Base-by-base conservation (phyloP, 1,140 invertebrate species). In the Halyomorpha halys region DNA sequence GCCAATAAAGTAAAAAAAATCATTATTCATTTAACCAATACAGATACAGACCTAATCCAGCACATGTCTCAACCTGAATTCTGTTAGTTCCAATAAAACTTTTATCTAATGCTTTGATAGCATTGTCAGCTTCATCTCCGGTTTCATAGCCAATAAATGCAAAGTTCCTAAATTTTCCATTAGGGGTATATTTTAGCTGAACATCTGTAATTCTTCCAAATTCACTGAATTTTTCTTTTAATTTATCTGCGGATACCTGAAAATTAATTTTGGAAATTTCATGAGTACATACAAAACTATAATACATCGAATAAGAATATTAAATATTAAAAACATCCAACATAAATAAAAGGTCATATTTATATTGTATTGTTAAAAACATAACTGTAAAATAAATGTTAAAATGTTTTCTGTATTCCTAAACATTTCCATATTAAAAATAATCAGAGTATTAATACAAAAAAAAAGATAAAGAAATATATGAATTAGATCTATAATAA, bases 101-200 rank as follows among this genome's bases (percentile, higher is more conserved):
- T 64, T 91, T 86, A 76, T 97, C 78, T 69, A 94, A 91, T 72
- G 86, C 85, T 30, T 86, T 76, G 45, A 85, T 78, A 4, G 94
- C 93, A 34, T 76, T 76, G 63, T 81, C 65, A 0, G 92, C 93
- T 73, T 93, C 83, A 65, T 87, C 81, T 70, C 88, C 86, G 59
- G 77, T 83, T 73, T 88, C 85, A 73, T 83, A 97, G 16, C 95
- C 95, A 70, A 98, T 77, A 73, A 97, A 97, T 18, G 84, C 90
- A 80, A 97, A 97, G 70, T 87, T 84, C 69, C 94, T 79, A 76
- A 97, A 97, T 72, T 86, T 84, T 14, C 94, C 94, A 78, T 94
- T 85, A 70, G 86, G 83, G 0, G 89, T 94, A 71, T 87, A 95
- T 74, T 97, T 97, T 3, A 97, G 74, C 71, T 93, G 88, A 18